Base-by-base conservation (phyloP, 2,113 vertebrate genomes). In the Microtus richardsoni region DNA sequence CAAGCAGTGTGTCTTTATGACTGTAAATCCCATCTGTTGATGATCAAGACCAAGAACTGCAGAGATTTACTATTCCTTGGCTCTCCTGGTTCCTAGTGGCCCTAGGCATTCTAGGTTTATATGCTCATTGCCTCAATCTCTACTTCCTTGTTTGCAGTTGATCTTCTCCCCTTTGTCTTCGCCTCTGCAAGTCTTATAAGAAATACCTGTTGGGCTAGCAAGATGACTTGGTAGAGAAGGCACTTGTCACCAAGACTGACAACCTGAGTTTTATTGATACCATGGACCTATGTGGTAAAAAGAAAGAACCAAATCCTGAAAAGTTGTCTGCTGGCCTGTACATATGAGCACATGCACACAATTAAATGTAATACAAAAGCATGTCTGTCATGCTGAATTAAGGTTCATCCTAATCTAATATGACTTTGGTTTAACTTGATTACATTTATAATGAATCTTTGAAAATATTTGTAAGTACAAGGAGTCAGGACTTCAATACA, bases 401-500 rank as follows among this genome's bases (percentile, higher is more conserved):
- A 30, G 70, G 75, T 1, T 24, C 28, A 41, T 30, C 52, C 11
- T 82, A 74, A 90, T 54, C 36, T 49, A 92, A 62, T 12, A 85
- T 13, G 71, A 91, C 82, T 47, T 92, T 49, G 49, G 41, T 44
- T 78, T 79, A 74, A 96, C 47, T 80, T 88, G 47, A 88, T 75
- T 39, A 88, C n/a, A 91, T 49, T 75, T 88, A 16, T 84, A 91
- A 94, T 88, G 47, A 94, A 33, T 66, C 28, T 44, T 95, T 68
- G 41, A 39, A 75, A 95, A 77, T 62, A 64, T 33, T 33, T 73
- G 47, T 28, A 91, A 66, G 52, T 68, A 79, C 41, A 5, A 68
- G 58, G 16, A 68, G 22, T 39, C 36, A 60, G 12, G 52, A 82
- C 36, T 82, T 82, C 52, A 58, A 39, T 13, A 24, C 5, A 54